Conservation (phyloP, 2,888 invertebrate genomes). For the Drymonia ruficornis region DNA sequence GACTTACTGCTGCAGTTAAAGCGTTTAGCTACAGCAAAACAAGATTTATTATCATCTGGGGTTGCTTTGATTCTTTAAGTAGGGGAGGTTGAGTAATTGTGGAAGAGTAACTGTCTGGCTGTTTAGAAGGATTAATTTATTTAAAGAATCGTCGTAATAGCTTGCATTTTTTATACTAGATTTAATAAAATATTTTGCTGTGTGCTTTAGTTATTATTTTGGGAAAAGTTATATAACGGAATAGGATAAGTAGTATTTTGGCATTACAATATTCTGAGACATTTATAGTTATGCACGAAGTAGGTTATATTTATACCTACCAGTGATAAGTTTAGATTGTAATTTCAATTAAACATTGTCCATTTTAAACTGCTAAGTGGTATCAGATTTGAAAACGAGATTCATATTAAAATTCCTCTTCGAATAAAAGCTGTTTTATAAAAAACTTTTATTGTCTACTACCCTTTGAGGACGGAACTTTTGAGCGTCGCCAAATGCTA, state of each 20-base stretch:
- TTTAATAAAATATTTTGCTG: too few species aligned
- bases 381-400: neutral
- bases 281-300: too few species aligned
- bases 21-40: slow-evolving; percentile 42
- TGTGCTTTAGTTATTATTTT: too few species aligned
- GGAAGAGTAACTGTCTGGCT: neutral
- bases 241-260: too few species aligned
- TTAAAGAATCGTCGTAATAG: too few species aligned
- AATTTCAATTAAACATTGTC: too few species aligned
- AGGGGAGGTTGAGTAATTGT: slow-evolving; percentile 1
- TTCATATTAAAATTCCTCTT: neutral
- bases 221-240: too few species aligned
- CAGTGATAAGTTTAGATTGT: too few species aligned
- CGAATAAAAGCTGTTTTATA: neutral
- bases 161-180: too few species aligned
- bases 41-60: slow-evolving; percentile 46
- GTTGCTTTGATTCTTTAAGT: slow-evolving; percentile 43
- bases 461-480: slow-evolving; percentile 54
- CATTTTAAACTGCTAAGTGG: too few species aligned
- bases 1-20: slow-evolving; percentile 47
- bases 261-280: too few species aligned
- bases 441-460: slow-evolving; percentile 47
- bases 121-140: neutral
- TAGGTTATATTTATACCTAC: neutral
- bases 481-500: slow-evolving; percentile 56